A percentile compares a stretch with the other conserved stretches of the same genome.
phyloP scores from a whole-genome alignment of 2,113 vertebrate genomes.

The Motacilla tschutschensis region DNA sequence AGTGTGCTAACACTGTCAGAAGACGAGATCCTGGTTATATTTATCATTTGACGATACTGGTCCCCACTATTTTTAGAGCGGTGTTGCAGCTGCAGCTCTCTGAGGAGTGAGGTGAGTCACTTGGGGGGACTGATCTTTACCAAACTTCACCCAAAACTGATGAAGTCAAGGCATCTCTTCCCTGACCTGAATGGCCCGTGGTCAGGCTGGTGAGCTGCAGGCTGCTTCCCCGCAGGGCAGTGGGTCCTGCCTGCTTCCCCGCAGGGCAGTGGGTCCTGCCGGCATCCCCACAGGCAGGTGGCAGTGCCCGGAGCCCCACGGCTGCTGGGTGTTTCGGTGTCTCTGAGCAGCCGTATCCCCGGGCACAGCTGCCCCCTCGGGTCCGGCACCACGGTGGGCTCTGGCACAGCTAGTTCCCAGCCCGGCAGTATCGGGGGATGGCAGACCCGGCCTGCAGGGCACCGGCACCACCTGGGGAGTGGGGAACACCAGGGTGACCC shows the following conservation, averaged over 20 bases:
- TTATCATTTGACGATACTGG: not conserved
- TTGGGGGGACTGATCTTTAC: not conserved
- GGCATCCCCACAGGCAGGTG: rapidly evolving
- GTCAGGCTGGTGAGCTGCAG: not conserved
- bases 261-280: rapidly evolving
- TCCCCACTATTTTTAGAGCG: conserved; percentile 13
- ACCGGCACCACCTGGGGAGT: rapidly evolving
- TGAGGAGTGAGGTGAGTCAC: not conserved
- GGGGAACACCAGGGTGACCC: too few species aligned
- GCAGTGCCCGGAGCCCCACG: rapidly evolving
- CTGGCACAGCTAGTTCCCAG: not conserved
- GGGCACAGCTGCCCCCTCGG: rapidly evolving
- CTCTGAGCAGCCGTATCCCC: not conserved
- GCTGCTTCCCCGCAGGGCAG: rapidly evolving
- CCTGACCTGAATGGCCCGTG: rapidly evolving
- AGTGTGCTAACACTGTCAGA: not conserved
- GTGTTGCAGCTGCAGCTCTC: not conserved
- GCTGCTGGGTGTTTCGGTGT: rapidly evolving
- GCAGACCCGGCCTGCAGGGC: not conserved
- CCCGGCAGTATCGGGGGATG: rapidly evolving
- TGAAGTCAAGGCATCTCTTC: not conserved
- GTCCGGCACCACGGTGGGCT: rapidly evolving
- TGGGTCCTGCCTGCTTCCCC: not conserved
- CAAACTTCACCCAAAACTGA: rapidly evolving
- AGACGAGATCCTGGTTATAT: conserved; percentile 3